A percentile compares a stretch with the other conserved stretches of the same genome.
phyloP scores from a whole-genome alignment of 2,797 vertebrate genomes.

The Falco cherrug region DNA sequence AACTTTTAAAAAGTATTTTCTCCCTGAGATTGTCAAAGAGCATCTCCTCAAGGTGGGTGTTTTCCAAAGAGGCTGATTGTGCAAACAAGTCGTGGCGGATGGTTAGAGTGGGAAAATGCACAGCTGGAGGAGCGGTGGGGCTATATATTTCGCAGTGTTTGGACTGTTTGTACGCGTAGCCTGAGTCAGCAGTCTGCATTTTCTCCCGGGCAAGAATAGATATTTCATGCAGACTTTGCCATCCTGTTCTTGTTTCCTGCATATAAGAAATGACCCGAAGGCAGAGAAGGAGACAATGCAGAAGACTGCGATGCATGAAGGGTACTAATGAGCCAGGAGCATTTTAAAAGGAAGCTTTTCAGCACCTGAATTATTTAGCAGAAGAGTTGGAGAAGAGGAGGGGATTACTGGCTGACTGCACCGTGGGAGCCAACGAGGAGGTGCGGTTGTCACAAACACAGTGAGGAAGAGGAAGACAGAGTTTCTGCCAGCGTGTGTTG shows the following conservation, averaged over 20 bases:
- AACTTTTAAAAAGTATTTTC: neutral
- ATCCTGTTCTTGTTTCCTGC: constrained; percentile 39
- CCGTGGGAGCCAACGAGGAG: neutral
- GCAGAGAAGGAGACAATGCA: neutral
- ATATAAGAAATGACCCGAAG: neutral
- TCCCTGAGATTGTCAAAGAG: neutral
- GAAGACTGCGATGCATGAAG: neutral
- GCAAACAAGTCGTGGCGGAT: neutral
- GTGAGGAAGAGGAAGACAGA: neutral
- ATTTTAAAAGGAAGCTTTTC: neutral
- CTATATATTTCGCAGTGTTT: constrained; percentile 8
- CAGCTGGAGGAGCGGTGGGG: neutral
- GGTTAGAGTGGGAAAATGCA: neutral
- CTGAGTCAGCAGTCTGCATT: constrained; percentile 27
- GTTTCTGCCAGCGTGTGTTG: neutral
- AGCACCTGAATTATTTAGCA: neutral
- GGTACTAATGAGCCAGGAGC: neutral
- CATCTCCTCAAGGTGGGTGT: neutral
- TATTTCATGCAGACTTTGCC: constrained; percentile 27
- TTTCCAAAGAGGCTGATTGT: neutral
- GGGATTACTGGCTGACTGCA: neutral
- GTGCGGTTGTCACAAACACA: neutral
- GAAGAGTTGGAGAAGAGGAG: neutral
- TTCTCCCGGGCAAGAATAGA: constrained; percentile 36
- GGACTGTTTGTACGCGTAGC: neutral